These are phyloP conservation scores for Bovichtus variegatus DNA, from an alignment of 2,797 vertebrate genomes.

Conservation along the genomic window DNA sequence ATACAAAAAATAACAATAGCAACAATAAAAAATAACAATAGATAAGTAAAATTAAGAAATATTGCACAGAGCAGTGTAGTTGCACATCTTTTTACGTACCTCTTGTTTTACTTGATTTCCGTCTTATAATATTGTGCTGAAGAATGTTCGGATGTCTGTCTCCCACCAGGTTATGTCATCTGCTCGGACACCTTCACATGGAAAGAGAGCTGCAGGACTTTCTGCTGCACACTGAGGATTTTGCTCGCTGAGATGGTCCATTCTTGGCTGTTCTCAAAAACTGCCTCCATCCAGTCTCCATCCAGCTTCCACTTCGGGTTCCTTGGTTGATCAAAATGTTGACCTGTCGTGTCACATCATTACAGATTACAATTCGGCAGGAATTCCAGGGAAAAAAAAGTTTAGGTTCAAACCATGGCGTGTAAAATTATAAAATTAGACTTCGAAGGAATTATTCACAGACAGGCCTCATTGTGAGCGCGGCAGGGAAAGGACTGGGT, in stretches of 20 bases:
- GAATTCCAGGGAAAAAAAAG: neutral
- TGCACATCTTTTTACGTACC: conserved; percentile 47
- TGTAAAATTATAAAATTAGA: conserved; percentile 46
- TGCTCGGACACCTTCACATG: conserved; percentile 1
- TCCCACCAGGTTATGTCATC: neutral
- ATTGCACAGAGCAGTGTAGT: no score
- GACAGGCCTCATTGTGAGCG: conserved; percentile 34
- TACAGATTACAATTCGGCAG: neutral
- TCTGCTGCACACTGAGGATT: conserved; percentile 2
- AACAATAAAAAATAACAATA: no score
- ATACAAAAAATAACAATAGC: no score
- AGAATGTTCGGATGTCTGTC: conserved; percentile 17
- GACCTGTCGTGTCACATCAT: neutral
- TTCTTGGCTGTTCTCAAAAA: conserved; percentile 25
- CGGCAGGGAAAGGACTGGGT: conserved; percentile 55
- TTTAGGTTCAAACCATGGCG: conserved; percentile 3
- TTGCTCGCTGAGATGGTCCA: conserved; percentile 3
- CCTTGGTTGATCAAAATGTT: neutral
- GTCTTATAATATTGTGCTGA: conserved; percentile 18
- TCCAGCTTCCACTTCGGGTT: conserved; percentile 9
- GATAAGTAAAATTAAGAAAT: no score
- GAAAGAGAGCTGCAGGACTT: neutral
- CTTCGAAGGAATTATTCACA: conserved; percentile 30
- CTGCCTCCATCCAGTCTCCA: neutral
- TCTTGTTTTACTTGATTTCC: conserved; percentile 24